Conservation (phyloP, 2,888 invertebrate genomes). For the Polietes domitor region DNA sequence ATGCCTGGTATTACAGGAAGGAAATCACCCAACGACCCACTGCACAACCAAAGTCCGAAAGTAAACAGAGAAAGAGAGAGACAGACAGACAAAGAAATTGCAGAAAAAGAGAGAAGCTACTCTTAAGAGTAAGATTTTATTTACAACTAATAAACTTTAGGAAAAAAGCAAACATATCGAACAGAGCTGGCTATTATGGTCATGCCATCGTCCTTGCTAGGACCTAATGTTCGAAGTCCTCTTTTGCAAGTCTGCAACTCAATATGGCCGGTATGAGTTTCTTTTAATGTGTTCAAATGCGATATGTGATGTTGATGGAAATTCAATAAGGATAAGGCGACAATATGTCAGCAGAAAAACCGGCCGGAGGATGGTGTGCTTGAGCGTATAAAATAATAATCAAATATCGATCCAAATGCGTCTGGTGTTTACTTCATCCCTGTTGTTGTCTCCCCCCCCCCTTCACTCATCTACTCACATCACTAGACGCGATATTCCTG, state of each 20-base stretch:
- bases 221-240: neutral
- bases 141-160: neutral
- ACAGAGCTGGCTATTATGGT: neutral
- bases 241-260: neutral
- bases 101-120: slow-evolving; percentile 7
- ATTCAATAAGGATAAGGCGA: slow-evolving; percentile 53
- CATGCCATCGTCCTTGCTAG: neutral
- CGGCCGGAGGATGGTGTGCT: neutral
- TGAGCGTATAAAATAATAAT: slow-evolving; percentile 72
- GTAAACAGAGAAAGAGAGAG: neutral
- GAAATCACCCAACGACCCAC: neutral
- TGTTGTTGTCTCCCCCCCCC: slow-evolving; percentile 16
- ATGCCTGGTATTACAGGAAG: neutral
- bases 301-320: slow-evolving; percentile 48
- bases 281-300: slow-evolving; percentile 56
- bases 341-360: slow-evolving; percentile 34
- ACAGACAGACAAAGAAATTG: neutral
- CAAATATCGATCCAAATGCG: slow-evolving; percentile 78
- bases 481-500: no score
- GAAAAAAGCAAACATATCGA: no score
- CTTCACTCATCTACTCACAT: no score
- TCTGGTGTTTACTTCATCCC: slow-evolving; percentile 72
- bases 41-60: neutral
- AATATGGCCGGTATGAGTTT: neutral
- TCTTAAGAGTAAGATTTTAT: neutral